Evolutionary conservation across 2,113 vertebrate species (phyloP).

Genomic region (Okapia johnstoni): DNA sequence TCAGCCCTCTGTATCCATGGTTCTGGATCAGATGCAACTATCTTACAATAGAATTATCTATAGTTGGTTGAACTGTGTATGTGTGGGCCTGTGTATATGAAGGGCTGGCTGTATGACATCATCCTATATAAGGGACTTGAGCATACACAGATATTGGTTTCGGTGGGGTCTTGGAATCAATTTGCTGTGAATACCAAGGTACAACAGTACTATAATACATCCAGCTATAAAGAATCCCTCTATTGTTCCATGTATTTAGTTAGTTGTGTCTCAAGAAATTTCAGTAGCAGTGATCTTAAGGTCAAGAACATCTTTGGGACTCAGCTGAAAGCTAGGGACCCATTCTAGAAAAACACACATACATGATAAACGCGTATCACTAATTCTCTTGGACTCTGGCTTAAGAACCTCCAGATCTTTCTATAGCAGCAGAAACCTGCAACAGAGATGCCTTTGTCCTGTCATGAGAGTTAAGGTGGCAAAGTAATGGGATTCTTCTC

Average conservation of each 20-base stretch:
- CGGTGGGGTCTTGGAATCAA: background rate
- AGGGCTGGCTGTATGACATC: background rate
- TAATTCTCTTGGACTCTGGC: background rate
- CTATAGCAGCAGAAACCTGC: background rate
- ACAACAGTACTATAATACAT: background rate
- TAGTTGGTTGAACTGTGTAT: background rate
- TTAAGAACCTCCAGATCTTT: background rate
- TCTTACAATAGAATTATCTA: background rate
- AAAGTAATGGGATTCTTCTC: background rate
- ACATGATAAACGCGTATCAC: background rate
- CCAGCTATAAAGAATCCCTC: background rate
- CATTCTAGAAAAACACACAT: background rate
- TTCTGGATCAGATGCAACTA: background rate
- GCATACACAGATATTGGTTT: background rate
- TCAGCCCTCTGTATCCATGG: background rate
- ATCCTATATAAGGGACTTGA: background rate
- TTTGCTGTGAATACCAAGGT: background rate
- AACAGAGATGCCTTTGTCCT: background rate
- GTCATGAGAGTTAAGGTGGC: background rate
- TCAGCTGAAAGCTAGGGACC: background rate
- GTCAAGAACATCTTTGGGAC: slow-evolving; percentile 4
- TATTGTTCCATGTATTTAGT: background rate
- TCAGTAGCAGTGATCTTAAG: background rate
- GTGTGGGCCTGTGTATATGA: background rate
- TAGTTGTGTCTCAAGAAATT: background rate